These are phyloP conservation scores for Pachypeltis micranthus DNA, from an alignment of 1,140 invertebrate genomes.

Conservation along the genomic window DNA sequence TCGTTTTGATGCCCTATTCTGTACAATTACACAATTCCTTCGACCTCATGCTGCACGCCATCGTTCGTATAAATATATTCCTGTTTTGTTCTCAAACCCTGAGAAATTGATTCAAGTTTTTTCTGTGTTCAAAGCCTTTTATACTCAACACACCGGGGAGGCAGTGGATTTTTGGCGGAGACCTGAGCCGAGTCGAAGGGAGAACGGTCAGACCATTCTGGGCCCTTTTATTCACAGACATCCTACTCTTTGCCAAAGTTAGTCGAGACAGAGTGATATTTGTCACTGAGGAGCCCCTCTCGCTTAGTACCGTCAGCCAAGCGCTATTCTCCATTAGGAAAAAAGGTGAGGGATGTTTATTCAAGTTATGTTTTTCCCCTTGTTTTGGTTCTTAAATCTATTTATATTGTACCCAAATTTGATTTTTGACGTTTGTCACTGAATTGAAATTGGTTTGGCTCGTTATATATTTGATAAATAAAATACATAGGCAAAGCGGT, in stretches of 20 bases:
- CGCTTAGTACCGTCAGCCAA: conserved; percentile 60
- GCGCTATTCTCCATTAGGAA: conserved; percentile 73
- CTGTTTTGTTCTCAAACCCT: not conserved
- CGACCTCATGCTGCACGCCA: not conserved
- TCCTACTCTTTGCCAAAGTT: conserved; percentile 70
- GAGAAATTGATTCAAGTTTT: too few relatives aligned
- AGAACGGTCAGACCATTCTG: conserved; percentile 66
- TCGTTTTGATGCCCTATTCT: too few relatives aligned
- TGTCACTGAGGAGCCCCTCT: conserved; percentile 72
- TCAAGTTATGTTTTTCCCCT: too few relatives aligned
- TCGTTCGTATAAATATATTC: not conserved
- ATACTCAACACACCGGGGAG: conserved; percentile 63
- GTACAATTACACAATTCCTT: not conserved
- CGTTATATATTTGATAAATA: too few relatives aligned
- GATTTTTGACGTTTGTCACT: too few relatives aligned
- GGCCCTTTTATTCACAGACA: conserved; percentile 69
- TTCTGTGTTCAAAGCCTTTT: too few relatives aligned
- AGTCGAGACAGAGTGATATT: conserved; percentile 72
- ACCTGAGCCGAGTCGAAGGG: conserved; percentile 66
- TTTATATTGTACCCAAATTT: too few relatives aligned
- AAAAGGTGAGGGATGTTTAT: conserved; percentile 55
- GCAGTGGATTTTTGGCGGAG: conserved; percentile 78
- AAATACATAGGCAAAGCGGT: too few relatives aligned
- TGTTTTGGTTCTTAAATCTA: too few relatives aligned
- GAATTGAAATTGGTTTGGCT: too few relatives aligned